Conservation (phyloP, 2,113 vertebrate species). For the Burhinus bistriatus region DNA sequence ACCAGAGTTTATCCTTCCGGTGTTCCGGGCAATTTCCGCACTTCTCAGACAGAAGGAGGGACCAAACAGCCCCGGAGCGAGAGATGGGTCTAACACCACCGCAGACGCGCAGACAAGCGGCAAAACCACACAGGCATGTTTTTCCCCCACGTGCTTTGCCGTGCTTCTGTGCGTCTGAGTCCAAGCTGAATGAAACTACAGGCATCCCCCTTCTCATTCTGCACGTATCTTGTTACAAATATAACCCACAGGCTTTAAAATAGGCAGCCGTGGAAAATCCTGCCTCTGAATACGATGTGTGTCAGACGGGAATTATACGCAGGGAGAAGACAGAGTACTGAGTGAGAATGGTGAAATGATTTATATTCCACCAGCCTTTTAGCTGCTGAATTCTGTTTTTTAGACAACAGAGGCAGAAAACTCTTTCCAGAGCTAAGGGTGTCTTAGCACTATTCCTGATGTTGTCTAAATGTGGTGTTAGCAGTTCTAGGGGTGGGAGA, state of each 20-base stretch:
- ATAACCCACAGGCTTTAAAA: background rate
- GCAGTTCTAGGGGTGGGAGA: background rate
- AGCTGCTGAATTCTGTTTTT: background rate
- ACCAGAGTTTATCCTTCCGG: background rate
- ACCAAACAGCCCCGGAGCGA: background rate
- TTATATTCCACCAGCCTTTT: background rate
- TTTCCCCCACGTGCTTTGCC: background rate
- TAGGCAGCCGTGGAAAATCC: background rate
- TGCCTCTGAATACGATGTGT: background rate
- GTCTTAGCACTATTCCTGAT: background rate
- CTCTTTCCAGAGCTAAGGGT: background rate
- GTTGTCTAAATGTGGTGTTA: background rate
- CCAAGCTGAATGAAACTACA: background rate
- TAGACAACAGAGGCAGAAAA: background rate
- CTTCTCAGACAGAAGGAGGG: background rate
- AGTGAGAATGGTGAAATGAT: background rate
- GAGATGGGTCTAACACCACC: background rate
- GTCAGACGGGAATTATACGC: background rate
- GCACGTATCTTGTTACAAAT: background rate
- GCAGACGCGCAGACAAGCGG: background rate
- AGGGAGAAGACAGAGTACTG: background rate
- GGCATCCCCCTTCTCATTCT: background rate
- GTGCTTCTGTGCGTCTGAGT: background rate
- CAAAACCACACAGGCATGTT: background rate
- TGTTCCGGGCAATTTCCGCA: background rate